Evolutionary conservation across 2,888 invertebrate genomes (phyloP), one percentile per base, ranked within the genome.

Genomic region (Prosopocoilus inquinatus): DNA sequence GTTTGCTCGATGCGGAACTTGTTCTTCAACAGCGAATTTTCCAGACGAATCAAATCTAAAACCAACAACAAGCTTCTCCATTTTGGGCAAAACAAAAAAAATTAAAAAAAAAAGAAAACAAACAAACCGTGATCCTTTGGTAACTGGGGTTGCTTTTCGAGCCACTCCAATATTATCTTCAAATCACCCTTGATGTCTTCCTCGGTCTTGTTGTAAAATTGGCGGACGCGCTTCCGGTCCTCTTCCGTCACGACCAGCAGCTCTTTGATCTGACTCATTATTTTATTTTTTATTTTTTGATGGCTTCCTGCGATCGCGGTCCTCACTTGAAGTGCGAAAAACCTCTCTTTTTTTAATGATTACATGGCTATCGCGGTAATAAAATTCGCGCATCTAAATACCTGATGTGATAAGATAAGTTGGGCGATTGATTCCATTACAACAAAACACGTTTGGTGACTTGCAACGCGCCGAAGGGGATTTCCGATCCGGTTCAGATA

Each of bases 1-100:
- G 56, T 43, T 12, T 45, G 28, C 28, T 56, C 55, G 7, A 59
- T 20, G 7, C 47, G 47, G 41, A 59, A 59, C 43, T 59, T 59
- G 35, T 53, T 59, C 12, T 50, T 47, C 20, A 56, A 9, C 13
- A 59, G 15, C 9, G 15, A 46, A 7, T 38, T 35, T 34, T 56
- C 56, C 9, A 59, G 13, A 39, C 55, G 48, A n/a, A 44, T 47
- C 9, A 38, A 44, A 49, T 54, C 54, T 54, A 38, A 35, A 48
- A 48, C 9, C 11, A 12, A 12, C 5, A 38, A 1, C 13, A 8
- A 38, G 1, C 4, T 3, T 1, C 12, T 5, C 7, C 36, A 5
- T 36, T 38, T 38, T 8, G 8, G n/a, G 12, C 38, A 38, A 4
- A 11, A 38, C 1, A 11, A 9, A 41, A 9, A 3, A 28, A 28